Evolutionary conservation across 2,888 invertebrate species (phyloP), one percentile per base, ranked within the genome.

Genomic region (Lissocephala sabroskyi): DNA sequence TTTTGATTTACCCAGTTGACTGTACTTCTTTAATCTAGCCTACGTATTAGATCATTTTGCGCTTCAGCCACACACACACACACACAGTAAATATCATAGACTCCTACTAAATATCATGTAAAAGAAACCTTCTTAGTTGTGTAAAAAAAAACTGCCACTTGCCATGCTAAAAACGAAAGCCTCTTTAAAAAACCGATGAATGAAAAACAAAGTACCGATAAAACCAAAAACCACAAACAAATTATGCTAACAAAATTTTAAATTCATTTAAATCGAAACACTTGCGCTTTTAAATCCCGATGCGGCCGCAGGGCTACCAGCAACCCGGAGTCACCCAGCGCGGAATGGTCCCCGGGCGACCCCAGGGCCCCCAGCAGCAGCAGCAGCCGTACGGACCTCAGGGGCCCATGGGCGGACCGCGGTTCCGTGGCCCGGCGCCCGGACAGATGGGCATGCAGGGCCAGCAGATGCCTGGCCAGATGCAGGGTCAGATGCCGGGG

Each of bases 331-430:
- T 79, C 47, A 49, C 70, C 49, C 79, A 77, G 52, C 65, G 81
- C 39, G 80, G 70, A 48, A 66, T 80, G 73, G 79, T 79, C 49
- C 74, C 79, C 42, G 77, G 73, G 50, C 65, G 82, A 58, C 65
- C 80, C 35, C 78, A 71, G 59, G 79, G 71, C 55, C 67, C 66
- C 54, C 79, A 95, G 83, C 92, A 89, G 89, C 23, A 86, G 86
- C 59, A 85, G 65, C 81, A 87, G 64, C 87, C 87, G 41, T 86
- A 82, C 59, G 81, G 77, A 52, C 73, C 82, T 62, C 76, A 87
- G 84, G 86, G 86, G 47, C 82, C 76, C 39, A 83, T 83, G 75
- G 78, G 79, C 28, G 74, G 65, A 41, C 57, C 79, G 36, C 79
- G 80, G 47, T 81, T 80, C 49, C 70, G 80, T 48, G 81, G 81